Conservation (phyloP, 2,797 vertebrate genomes). For the Gobionotothen gibberifrons region DNA sequence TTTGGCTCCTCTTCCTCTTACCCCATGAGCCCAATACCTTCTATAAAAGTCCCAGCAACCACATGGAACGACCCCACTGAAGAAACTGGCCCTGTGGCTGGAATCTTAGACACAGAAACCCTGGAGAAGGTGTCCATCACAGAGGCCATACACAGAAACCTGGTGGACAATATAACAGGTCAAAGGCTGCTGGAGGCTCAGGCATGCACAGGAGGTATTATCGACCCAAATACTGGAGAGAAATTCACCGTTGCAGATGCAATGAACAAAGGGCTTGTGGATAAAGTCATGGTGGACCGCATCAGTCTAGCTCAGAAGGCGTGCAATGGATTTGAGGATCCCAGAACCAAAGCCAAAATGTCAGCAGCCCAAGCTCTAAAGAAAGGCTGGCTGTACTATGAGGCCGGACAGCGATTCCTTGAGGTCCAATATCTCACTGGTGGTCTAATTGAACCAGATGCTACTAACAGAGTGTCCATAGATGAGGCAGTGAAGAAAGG, state of each 20-base stretch:
- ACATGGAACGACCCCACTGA: conserved; percentile 94
- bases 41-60: conserved; percentile 83
- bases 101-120: conserved; percentile 96
- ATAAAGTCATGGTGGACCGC: conserved; percentile 98
- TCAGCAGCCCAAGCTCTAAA: conserved; percentile 97
- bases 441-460: conserved; percentile 93
- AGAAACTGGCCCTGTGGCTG: conserved; percentile 94
- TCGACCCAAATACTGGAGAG: conserved; percentile 92
- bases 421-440: conserved; percentile 98
- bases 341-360: conserved; percentile 97
- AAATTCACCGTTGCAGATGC: conserved; percentile 91
- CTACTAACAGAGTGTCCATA: conserved; percentile 86
- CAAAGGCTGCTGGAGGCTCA: conserved; percentile 96
- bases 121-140: conserved; percentile 97
- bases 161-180: conserved; percentile 97
- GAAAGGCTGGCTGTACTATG: conserved; percentile 98
- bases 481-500: conserved; percentile 94
- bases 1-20: conserved; percentile 96
- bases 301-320: conserved; percentile 98
- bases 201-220: conserved; percentile 96
- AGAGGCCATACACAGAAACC: conserved; percentile 95
- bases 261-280: conserved; percentile 91
- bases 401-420: conserved; percentile 96
- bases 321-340: conserved; percentile 96
- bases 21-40: conserved; percentile 85